Percentiles rank a stretch among this genome's conserved stretches.
Conservation (phyloP, 2,888 invertebrate genomes). For the Notodonta dromedarius region DNA sequence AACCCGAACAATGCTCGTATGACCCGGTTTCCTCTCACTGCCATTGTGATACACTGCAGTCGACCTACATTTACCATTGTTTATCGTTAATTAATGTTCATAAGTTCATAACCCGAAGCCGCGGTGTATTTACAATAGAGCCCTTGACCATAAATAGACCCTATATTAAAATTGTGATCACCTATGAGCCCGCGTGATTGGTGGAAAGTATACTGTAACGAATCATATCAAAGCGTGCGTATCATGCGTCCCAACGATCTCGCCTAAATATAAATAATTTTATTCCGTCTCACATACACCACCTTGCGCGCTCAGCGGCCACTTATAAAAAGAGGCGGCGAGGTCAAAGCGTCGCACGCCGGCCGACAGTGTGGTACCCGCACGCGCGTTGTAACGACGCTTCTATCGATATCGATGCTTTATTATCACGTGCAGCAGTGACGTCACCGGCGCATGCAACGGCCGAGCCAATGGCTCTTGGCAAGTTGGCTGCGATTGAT, state of each 20-base stretch:
- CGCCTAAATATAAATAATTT: conserved; percentile 76
- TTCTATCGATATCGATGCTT: conserved; percentile 71
- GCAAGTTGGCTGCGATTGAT: conserved; percentile 67
- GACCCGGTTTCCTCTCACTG: conserved; percentile 62
- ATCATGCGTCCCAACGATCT: conserved; percentile 56
- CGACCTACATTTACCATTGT: conserved; percentile 60
- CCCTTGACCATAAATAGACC: conserved; percentile 37
- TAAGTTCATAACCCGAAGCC: conserved; percentile 20
- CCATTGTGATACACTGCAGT: conserved; percentile 58
- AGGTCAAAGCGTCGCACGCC: conserved; percentile 72
- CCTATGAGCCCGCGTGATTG: conserved; percentile 9
- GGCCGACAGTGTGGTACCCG: conserved; percentile 74
- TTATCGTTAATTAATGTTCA: conserved; percentile 49
- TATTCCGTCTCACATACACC: conserved; percentile 67
- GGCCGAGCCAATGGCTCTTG: conserved; percentile 78
- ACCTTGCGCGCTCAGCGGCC: conserved; percentile 77
- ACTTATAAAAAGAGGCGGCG: conserved; percentile 81
- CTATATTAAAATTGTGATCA: conserved; percentile 14
- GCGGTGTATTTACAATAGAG: conserved; percentile 19
- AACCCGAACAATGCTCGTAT: conserved; percentile 64
- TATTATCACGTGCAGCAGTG: conserved; percentile 75
- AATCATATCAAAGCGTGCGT: conserved; percentile 44
- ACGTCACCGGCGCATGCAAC: conserved; percentile 74
- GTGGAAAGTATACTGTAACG: conserved; percentile 29
- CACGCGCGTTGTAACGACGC: conserved; percentile 77